Base-by-base conservation (phyloP, 1,140 invertebrate species). In the Cephus cinctus region DNA sequence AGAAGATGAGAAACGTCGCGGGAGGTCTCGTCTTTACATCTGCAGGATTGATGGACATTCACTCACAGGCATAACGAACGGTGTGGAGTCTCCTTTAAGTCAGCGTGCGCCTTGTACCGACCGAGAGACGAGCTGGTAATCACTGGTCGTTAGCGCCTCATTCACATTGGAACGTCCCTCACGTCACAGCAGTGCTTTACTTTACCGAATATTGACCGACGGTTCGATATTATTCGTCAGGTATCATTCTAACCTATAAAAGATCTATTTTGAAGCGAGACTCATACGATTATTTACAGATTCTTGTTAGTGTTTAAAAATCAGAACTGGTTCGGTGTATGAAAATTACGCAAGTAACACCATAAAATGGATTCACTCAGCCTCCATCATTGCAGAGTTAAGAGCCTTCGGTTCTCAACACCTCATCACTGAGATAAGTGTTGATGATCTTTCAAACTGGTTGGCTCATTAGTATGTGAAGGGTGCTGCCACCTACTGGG, bases 1-100 rank as follows among this genome's bases (percentile, higher is more conserved):
- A 70, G 66, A 67, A 63, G 66, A 71, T 68, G 69, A 71, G 65
- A 64, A 69, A 64, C 70, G 49, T 71, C 63, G 66, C 65, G 69
- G 69, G 71, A 69, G 71, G 69, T 69, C 66, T 48, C 36, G 48
- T 56, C 50, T 55, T 61, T 53, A 50, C 41, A 21, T 25, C 16
- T 36, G 44, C 51, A 67, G 57, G 63, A 71, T 71, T 73, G 69
- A 71, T 73, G 69, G 65, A 71, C 63, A 61, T 39, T 58, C 63
- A 55, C 50, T 57, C 59, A 59, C 48, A 50, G 45, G 47, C 27
- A 23, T 23, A 41, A 11, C 19, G 38, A 12, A 41, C 20, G n/a
- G 15, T 12, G 18, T 39, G 3, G 5, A 39, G n/a, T 15, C 12
- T 40, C 34, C 16, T 52, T 51, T 54, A 48, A 54, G 23, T 23